Evolutionary conservation across 2,113 vertebrate genomes (phyloP).

Genomic region (Channa argus): DNA sequence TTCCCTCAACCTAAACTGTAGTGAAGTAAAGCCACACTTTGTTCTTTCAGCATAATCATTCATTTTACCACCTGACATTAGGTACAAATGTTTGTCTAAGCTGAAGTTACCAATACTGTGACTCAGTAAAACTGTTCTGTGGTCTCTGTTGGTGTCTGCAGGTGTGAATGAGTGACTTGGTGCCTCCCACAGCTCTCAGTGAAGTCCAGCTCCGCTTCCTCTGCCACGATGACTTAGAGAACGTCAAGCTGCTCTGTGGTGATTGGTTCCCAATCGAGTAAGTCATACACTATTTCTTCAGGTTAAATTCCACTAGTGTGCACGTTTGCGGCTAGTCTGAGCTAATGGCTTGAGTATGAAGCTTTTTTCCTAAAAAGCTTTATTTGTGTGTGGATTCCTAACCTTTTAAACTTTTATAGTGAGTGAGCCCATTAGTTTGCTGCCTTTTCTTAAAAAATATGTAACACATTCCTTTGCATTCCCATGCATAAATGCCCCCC

Average conservation of each 20-base stretch:
- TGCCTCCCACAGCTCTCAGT: slow-evolving; percentile 91
- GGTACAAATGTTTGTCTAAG: neutral
- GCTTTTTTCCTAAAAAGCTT: no score
- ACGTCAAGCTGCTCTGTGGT: slow-evolving; percentile 94
- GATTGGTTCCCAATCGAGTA: slow-evolving; percentile 99
- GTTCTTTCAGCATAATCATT: no score
- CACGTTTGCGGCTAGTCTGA: no score
- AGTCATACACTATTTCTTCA: slow-evolving; percentile 35
- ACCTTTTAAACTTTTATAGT: no score
- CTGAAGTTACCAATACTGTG: neutral
- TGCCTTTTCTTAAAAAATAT: no score
- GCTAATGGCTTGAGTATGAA: no score
- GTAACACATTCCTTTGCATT: neutral
- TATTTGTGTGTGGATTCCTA: no score
- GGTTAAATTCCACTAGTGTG: no score
- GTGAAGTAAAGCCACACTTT: no score
- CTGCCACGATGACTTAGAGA: slow-evolving; percentile 99
- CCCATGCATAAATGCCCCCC: neutral
- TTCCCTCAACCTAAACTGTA: no score
- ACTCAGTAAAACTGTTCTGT: slow-evolving; percentile 12
- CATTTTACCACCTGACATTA: no score
- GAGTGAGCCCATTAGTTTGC: no score
- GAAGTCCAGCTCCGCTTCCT: slow-evolving; percentile 97
- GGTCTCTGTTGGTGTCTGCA: slow-evolving; percentile 61
- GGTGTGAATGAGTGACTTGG: slow-evolving; percentile 99